Evolutionary conservation across 2,888 invertebrate genomes (phyloP).

Genomic region (Chrysopilus asiliformis): DNA sequence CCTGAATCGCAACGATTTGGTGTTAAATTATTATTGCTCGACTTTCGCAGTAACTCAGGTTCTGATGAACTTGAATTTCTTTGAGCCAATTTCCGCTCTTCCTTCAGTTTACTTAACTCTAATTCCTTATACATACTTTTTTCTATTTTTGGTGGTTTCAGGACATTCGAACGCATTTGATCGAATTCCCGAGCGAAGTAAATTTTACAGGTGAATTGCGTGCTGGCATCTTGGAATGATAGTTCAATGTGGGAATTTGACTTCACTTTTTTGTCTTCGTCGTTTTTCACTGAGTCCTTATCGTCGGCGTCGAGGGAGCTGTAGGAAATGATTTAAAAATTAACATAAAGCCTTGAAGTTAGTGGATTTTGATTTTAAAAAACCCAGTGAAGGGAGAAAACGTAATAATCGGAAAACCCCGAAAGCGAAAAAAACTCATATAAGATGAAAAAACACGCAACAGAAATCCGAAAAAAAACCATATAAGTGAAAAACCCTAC

Average conservation of each 20-base stretch:
- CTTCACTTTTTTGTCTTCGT: constrained; percentile 21
- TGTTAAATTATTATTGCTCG: constrained; percentile 35
- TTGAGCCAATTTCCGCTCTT: constrained; percentile 29
- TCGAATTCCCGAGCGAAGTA: constrained; percentile 89
- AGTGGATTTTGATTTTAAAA: too few relatives aligned
- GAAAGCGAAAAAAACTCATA: too few relatives aligned
- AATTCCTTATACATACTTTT: constrained; percentile 25
- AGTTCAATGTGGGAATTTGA: constrained; percentile 39
- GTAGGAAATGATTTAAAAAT: constrained; percentile 4
- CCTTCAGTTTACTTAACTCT: constrained; percentile 27
- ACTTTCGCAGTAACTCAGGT: constrained; percentile 29
- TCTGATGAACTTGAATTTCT: constrained; percentile 22
- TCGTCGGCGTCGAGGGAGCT: constrained; percentile 24
- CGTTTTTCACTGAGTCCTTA: constrained; percentile 12
- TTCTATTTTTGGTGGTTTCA: constrained; percentile 26
- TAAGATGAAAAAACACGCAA: too few relatives aligned
- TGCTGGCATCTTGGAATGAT: constrained; percentile 48
- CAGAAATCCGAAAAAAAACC: too few relatives aligned
- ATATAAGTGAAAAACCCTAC: too few relatives aligned
- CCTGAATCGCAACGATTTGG: constrained; percentile 7
- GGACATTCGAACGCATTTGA: constrained; percentile 45
- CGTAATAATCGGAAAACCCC: too few relatives aligned
- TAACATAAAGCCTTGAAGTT: too few relatives aligned
- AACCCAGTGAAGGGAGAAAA: too few relatives aligned
- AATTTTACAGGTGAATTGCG: constrained; percentile 80